Percentiles rank a stretch among this genome's conserved stretches.
Conservation (phyloP, 1,140 invertebrate species). For the Orius laevigatus region DNA sequence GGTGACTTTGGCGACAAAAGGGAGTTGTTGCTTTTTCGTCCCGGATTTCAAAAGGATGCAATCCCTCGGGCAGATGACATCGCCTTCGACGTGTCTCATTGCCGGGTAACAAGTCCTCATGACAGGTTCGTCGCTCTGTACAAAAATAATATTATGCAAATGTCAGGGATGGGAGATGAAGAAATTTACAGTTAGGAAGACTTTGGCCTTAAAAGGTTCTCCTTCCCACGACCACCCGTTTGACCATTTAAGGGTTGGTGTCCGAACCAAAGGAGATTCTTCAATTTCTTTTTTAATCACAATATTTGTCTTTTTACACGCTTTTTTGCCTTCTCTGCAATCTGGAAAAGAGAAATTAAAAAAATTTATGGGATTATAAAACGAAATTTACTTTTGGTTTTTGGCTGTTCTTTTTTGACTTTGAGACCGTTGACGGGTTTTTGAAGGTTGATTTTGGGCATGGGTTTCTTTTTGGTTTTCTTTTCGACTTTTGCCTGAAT, state of each 20-base stretch:
- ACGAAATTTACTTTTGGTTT: constrained; percentile 3
- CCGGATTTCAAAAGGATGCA: constrained; percentile 78
- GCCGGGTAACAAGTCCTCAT: constrained; percentile 68
- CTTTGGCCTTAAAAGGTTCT: constrained; percentile 60
- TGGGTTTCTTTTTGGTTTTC: neutral
- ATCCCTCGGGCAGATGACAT: constrained; percentile 69
- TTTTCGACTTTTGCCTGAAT: too few relatives aligned
- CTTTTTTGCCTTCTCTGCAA: neutral
- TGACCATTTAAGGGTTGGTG: constrained; percentile 47
- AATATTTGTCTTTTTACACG: too few relatives aligned
- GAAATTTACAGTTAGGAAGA: constrained; percentile 71
- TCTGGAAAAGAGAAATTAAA: neutral
- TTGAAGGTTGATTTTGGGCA: neutral
- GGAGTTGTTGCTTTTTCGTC: constrained; percentile 66
- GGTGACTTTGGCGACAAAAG: constrained; percentile 85
- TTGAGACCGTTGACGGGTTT: constrained; percentile 3
- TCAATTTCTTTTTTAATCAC: neutral
- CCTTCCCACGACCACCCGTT: constrained; percentile 88
- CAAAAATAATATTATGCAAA: constrained; percentile 14
- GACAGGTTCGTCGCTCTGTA: constrained; percentile 65
- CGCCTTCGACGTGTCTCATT: constrained; percentile 71
- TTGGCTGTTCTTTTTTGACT: neutral
- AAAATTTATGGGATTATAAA: too few relatives aligned
- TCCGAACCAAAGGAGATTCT: neutral
- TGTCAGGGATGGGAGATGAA: too few relatives aligned